Conservation (phyloP, 2,113 vertebrate genomes). For the Hippocampus barbouri region DNA sequence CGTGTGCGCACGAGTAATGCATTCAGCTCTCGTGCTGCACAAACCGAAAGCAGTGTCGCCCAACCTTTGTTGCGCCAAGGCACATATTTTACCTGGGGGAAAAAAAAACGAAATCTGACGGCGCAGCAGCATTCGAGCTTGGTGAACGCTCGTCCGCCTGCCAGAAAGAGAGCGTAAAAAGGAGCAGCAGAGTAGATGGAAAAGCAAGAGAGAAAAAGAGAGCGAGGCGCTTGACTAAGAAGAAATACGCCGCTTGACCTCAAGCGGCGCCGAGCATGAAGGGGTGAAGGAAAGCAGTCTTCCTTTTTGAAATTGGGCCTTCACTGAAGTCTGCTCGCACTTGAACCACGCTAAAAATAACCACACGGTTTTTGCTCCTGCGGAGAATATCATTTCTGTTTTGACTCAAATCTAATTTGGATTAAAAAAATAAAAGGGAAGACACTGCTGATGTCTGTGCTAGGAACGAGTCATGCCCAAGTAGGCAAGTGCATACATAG, state of each 20-base stretch:
- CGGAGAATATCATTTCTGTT: background rate
- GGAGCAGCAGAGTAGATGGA: conserved; percentile 6
- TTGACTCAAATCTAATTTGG: background rate
- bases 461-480: too few species aligned
- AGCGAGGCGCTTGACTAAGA: conserved; percentile 42
- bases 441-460: background rate
- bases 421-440: background rate
- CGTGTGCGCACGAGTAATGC: conserved; percentile 19
- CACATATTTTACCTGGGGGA: too few species aligned
- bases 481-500: too few species aligned
- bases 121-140: background rate
- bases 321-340: conserved; percentile 10
- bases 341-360: conserved; percentile 6
- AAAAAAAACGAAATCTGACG: background rate
- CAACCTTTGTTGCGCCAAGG: background rate
- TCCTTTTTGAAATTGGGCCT: conserved; percentile 12
- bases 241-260: conserved; percentile 61
- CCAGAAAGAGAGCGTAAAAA: conserved; percentile 8
- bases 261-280: conserved; percentile 44
- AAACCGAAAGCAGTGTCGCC: background rate
- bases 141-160: background rate
- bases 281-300: conserved; percentile 25
- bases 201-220: conserved; percentile 11
- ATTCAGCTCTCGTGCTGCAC: background rate
- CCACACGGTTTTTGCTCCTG: background rate